Percentiles rank a stretch among this genome's conserved stretches.
phyloP scores from a whole-genome alignment of 2,113 vertebrate species.

The Galbula dea region DNA sequence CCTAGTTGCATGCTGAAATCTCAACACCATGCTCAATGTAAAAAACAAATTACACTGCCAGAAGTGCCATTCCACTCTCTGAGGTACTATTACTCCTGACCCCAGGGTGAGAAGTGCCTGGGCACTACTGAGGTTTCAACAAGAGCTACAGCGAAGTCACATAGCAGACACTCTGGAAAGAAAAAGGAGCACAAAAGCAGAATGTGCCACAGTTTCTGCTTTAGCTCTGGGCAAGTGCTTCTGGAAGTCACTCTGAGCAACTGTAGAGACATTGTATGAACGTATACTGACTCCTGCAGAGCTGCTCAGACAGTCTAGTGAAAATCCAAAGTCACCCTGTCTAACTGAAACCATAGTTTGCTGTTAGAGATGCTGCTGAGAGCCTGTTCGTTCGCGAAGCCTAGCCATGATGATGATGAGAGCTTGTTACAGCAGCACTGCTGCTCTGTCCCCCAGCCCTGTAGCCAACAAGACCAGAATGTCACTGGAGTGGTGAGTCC shows the following conservation, averaged over 20 bases:
- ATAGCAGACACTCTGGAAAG: background rate
- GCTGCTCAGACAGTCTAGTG: background rate
- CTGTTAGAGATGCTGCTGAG: background rate
- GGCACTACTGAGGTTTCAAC: background rate
- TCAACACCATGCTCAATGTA: rapidly evolving
- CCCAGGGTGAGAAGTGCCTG: background rate
- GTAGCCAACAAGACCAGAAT: background rate
- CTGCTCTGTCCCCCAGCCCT: background rate
- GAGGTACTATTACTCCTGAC: background rate
- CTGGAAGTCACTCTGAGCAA: background rate
- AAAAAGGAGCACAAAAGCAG: background rate
- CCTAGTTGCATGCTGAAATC: background rate
- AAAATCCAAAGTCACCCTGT: background rate
- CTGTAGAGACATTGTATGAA: background rate
- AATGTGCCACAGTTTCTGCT: background rate
- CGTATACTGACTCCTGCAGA: background rate
- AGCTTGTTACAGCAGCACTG: background rate
- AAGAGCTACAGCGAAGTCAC: background rate
- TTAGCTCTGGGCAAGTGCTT: background rate
- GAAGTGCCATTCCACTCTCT: background rate
- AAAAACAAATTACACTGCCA: background rate
- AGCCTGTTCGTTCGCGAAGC: too few species aligned
- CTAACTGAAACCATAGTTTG: background rate
- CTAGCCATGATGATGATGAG: too few species aligned
- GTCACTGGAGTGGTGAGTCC: background rate